Evolutionary conservation across 2,113 vertebrate species (phyloP).

Genomic region (Pomatostomus ruficeps): DNA sequence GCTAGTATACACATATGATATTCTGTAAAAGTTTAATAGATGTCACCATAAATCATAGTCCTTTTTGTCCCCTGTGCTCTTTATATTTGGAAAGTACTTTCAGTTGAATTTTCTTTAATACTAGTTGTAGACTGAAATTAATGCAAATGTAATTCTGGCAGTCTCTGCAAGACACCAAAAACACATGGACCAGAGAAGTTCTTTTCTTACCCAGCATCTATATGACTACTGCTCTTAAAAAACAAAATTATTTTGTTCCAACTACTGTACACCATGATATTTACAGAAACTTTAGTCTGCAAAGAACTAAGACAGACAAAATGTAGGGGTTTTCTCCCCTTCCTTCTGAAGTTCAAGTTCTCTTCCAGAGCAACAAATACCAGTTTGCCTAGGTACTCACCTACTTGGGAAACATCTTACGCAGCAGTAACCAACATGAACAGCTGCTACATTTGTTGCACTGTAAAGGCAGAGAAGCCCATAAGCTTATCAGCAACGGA

Average conservation of each 20-base stretch:
- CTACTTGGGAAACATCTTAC: background rate
- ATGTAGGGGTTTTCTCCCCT: background rate
- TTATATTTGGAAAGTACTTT: constrained; percentile 17
- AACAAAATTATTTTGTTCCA: background rate
- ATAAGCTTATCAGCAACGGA: background rate
- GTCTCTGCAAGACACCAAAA: background rate
- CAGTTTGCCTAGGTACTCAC: background rate
- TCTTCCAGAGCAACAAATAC: background rate
- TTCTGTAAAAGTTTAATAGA: constrained; percentile 63
- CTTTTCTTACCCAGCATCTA: background rate
- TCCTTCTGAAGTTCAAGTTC: background rate
- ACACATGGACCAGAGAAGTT: background rate
- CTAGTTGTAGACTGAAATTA: background rate
- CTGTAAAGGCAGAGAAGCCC: background rate
- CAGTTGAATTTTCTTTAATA: constrained; percentile 36
- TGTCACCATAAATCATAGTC: constrained; percentile 56
- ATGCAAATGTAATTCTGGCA: background rate
- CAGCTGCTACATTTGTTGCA: background rate
- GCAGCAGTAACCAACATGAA: background rate
- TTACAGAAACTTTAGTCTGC: background rate
- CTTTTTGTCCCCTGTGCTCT: constrained; percentile 13
- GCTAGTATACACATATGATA: constrained; percentile 59
- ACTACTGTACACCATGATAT: background rate
- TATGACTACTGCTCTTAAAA: background rate
- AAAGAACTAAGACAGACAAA: background rate